phyloP scores from a whole-genome alignment of 2,888 invertebrate species.

The Lasioglossum zephyrum region DNA sequence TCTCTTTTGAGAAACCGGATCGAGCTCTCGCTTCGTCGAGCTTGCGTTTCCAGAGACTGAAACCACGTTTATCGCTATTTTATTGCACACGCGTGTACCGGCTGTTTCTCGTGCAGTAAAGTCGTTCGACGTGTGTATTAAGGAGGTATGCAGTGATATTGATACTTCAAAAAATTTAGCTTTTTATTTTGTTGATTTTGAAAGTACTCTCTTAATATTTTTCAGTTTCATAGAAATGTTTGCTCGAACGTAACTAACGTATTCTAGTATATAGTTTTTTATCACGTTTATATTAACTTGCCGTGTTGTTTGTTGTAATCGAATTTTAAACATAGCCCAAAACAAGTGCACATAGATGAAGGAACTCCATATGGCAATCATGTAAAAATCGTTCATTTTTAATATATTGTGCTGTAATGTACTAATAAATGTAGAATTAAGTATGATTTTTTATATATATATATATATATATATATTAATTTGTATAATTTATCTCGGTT shows the following conservation, averaged over 20 bases:
- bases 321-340: too few species aligned
- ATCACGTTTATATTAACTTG: too few species aligned
- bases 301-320: too few species aligned
- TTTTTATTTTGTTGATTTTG: neutral
- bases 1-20: neutral
- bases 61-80: neutral
- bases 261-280: too few species aligned
- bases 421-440: neutral
- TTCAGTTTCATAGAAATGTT: too few species aligned
- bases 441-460: neutral
- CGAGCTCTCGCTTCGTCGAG: neutral
- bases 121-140: neutral
- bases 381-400: too few species aligned
- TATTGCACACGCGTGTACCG: neutral
- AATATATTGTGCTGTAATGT: neutral
- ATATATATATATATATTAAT: too few species aligned
- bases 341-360: too few species aligned
- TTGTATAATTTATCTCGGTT: neutral
- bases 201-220: neutral
- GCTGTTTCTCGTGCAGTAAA: neutral
- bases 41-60: neutral
- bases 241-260: too few species aligned
- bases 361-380: too few species aligned
- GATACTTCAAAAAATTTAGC: neutral
- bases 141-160: neutral